Evolutionary conservation across 2,888 invertebrate genomes (phyloP), one percentile per base, ranked within the genome.

Genomic region (Dugesia japonica): DNA sequence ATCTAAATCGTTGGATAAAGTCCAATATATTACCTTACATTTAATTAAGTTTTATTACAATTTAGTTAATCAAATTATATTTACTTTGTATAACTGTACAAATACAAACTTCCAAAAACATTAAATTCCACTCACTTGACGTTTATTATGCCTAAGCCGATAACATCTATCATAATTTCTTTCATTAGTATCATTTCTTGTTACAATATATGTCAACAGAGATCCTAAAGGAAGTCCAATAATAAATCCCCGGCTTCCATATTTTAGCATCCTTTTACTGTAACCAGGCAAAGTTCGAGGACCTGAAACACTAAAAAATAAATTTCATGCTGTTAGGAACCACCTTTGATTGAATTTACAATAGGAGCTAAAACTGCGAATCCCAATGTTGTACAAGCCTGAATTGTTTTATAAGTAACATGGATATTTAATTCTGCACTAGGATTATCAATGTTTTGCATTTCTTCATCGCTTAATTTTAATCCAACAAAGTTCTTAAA

Each of bases 381-480:
- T 76, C 75, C 75, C 7, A 75, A 23, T 17, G 75, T 26, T 72
- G 76, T 28, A 13, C 75, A 71, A 7, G 73, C 74, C 26, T 73
- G 80, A 1, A 79, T 75, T 23, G 76, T 78, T 76, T 80, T 80
- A n/a, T 74, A 28, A 1, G 79, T 79, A 9, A 80, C 79, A 73
- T 80, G 80, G 31, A 74, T 72, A 15, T 17, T 71, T 17, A 80
- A 75, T 71, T 80, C 80, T 9, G 77, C 42, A 1, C 31, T 75
- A 0, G 80, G 79, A 42, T 78, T 4, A 1, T 79, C 78, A 20
- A 80, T 79, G 80, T 89, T 88, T 0, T 85, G 87, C 0, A 90
- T 84, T 0, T 88, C 88, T 56, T 87, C 86, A 0, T 88, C 88
- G 23, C 85, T 86, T 42, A 92, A 83, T 81, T 27, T 73, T 56